Evolutionary conservation across 2,888 invertebrate genomes (phyloP).

Genomic region (Heliconius aoede): DNA sequence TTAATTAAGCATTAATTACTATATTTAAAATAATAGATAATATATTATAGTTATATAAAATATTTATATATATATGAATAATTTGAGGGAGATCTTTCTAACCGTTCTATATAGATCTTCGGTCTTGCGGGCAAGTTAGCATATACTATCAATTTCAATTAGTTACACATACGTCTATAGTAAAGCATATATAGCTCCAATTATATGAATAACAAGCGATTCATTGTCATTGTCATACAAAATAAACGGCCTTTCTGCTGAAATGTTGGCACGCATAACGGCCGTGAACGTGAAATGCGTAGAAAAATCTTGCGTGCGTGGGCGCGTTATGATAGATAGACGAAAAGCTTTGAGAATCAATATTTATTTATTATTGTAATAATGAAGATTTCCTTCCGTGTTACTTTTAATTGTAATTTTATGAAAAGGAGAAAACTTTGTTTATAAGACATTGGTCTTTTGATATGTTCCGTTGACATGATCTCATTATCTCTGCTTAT

Average conservation of each 20-base stretch:
- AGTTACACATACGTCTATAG: too few species aligned
- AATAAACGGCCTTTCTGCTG: constrained; percentile 31
- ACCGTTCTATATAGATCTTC: background rate
- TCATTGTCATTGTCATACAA: constrained; percentile 18
- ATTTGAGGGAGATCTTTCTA: background rate
- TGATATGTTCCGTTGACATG: background rate
- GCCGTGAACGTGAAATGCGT: constrained; percentile 63
- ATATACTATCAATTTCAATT: background rate
- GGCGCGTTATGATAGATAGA: constrained; percentile 34
- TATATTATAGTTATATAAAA: background rate
- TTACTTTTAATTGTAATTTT: background rate
- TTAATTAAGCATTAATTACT: background rate
- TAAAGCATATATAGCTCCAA: background rate
- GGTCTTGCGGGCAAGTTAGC: background rate
- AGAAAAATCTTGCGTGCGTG: constrained; percentile 51
- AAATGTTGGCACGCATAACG: constrained; percentile 56
- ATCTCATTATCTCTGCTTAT: background rate
- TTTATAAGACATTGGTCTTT: background rate
- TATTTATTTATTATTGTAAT: constrained; percentile 1
- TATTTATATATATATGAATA: background rate
- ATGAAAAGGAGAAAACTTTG: background rate
- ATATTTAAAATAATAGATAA: background rate
- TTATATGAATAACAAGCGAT: constrained; percentile 5
- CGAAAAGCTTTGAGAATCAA: constrained; percentile 2
- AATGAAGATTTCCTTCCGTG: constrained; percentile 7